Evolutionary conservation across 2,888 invertebrate species (phyloP).

Genomic region (Drosophila pseudotalamancana): DNA sequence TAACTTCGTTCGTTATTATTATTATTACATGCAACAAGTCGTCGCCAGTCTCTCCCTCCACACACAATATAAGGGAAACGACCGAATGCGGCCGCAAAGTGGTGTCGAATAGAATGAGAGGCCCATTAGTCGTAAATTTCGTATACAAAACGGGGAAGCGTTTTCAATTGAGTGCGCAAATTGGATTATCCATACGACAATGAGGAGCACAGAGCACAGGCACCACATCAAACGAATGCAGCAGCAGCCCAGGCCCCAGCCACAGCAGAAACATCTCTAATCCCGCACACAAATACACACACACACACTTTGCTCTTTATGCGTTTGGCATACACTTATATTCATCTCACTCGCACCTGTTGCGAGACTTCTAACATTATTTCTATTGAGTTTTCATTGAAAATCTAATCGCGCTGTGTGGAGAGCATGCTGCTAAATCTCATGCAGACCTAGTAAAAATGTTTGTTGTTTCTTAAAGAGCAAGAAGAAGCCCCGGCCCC

Average conservation of each 20-base stretch:
- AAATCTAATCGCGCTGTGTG: constrained; percentile 78
- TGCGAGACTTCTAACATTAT: constrained; percentile 72
- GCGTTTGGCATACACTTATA: constrained; percentile 35
- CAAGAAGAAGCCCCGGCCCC: constrained; percentile 69
- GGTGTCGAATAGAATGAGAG: constrained; percentile 5
- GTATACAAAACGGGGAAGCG: constrained; percentile 5
- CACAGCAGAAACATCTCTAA: constrained; percentile 59
- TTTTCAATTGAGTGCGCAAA: constrained; percentile 51
- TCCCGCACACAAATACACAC: constrained; percentile 29
- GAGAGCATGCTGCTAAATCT: constrained; percentile 69
- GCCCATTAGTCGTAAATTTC: constrained; percentile 8
- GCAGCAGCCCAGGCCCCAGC: constrained; percentile 37
- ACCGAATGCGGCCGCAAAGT: constrained; percentile 13
- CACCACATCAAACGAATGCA: constrained; percentile 40
- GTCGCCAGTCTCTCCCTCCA: constrained; percentile 30
- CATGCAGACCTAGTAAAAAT: constrained; percentile 84
- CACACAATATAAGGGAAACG: constrained; percentile 28
- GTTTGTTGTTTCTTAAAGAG: constrained; percentile 84
- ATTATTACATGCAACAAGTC: constrained; percentile 78
- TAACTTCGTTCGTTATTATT: constrained; percentile 80
- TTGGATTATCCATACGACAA: constrained; percentile 72
- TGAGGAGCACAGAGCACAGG: constrained; percentile 39
- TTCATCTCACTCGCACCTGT: constrained; percentile 63
- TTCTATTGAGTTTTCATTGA: constrained; percentile 83
- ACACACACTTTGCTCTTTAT: background rate